Evolutionary conservation across 2,797 vertebrate species (phyloP), one percentile per base, ranked within the genome.

Genomic region (Dryobates pubescens): DNA sequence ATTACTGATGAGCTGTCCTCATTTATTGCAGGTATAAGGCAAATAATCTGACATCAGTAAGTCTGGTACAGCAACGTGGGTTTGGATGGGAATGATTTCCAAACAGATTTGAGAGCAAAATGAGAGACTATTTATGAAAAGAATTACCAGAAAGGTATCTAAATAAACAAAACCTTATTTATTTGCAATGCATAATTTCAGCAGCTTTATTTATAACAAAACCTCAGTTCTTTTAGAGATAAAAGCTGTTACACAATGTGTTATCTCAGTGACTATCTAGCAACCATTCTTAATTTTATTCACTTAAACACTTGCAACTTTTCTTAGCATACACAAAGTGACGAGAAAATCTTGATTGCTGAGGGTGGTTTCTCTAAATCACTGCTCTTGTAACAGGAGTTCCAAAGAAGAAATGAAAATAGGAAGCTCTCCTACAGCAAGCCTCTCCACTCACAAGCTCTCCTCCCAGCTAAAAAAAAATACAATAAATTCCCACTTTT

Each of bases 131-230:
- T 57, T 87, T 72, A 74, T 81, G 43, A 78, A 90, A 90, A 92
- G 69, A 68, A 7, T 51, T 59, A 62, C 41, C 81, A 76, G 63
- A 32, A 75, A 38, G 68, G 7, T 23, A 84, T 77, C 47, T 64
- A 75, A 83, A 83, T 64, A 87, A 76, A 70, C 61, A 83, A 90
- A 93, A 79, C 32, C 13, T 34, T 73, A 64, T 94, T 92, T 89
- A 78, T 94, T 94, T 93, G 67, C 53, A 87, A 81, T 71, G 70
- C 64, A 51, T 94, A 70, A 92, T 70, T 90, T 79, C 57, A 56
- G 47, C 30, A 63, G 84, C 32, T 89, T 80, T 69, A 80, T 93
- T 93, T 90, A 61, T 67, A 58, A 73, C 7, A 70, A 78, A 79
- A 32, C 30, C 17, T 87, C 32, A 54, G 49, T 83, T 87, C 67